Evolutionary conservation across 1,140 invertebrate species (phyloP).

Genomic region (Ruditapes philippinarum): DNA sequence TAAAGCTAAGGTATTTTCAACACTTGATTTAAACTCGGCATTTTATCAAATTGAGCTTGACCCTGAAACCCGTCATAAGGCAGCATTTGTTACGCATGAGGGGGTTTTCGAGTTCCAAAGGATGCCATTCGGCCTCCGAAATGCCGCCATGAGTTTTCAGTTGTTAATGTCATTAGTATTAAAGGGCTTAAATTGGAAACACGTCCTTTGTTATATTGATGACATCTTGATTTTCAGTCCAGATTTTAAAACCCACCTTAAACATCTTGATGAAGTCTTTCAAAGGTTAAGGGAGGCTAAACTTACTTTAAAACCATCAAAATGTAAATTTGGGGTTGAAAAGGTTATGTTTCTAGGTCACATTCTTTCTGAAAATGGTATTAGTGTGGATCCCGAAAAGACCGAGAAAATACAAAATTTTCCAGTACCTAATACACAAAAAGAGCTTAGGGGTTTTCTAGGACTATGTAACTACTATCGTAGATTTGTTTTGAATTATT

Average conservation of each 20-base stretch:
- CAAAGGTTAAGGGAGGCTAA: slow-evolving; percentile 60
- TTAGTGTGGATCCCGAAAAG: slow-evolving; percentile 58
- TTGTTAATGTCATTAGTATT: slow-evolving; percentile 34
- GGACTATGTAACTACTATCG: slow-evolving; percentile 86
- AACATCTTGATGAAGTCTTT: slow-evolving; percentile 69
- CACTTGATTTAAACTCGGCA: slow-evolving; percentile 67
- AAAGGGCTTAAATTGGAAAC: slow-evolving; percentile 58
- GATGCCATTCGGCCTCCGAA: slow-evolving; percentile 65
- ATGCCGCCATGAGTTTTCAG: slow-evolving; percentile 64
- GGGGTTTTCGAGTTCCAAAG: slow-evolving; percentile 59
- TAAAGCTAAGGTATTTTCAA: slow-evolving; percentile 58
- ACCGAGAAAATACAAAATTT: slow-evolving; percentile 56
- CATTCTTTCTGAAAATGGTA: slow-evolving; percentile 60
- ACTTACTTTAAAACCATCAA: slow-evolving; percentile 53
- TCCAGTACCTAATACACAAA: slow-evolving; percentile 74
- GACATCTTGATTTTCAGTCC: slow-evolving; percentile 71
- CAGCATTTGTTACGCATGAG: slow-evolving; percentile 69
- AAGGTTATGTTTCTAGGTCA: slow-evolving; percentile 65
- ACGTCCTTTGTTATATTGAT: slow-evolving; percentile 68
- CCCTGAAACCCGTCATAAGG: slow-evolving; percentile 63
- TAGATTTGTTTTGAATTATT: slow-evolving; percentile 83
- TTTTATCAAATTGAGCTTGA: slow-evolving; percentile 67
- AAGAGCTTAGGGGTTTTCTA: slow-evolving; percentile 85
- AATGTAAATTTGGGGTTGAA: slow-evolving; percentile 63
- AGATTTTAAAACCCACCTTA: slow-evolving; percentile 65